A percentile compares a stretch with the other conserved stretches of the same genome.
phyloP scores from a whole-genome alignment of 2,797 vertebrate species.

The Squalus acanthias region DNA sequence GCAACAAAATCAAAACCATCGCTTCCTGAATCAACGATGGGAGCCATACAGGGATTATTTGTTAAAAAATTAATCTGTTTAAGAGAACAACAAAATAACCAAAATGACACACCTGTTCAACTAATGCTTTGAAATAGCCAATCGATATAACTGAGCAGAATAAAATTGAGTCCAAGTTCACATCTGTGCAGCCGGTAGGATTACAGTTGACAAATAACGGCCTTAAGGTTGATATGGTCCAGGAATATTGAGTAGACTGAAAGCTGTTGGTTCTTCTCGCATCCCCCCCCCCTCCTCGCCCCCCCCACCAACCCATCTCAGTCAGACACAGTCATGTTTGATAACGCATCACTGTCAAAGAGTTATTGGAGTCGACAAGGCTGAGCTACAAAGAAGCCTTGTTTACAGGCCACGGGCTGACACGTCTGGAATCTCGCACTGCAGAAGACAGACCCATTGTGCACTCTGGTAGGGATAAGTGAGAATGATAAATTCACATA shows the following conservation, averaged over 20 bases:
- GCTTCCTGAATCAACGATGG: background rate
- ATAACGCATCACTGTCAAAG: background rate
- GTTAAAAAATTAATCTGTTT: background rate
- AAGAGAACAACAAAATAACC: background rate
- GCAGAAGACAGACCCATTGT: background rate
- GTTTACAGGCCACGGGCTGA: background rate
- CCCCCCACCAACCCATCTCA: background rate
- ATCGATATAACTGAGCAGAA: background rate
- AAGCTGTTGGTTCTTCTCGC: background rate
- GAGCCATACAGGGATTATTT: background rate
- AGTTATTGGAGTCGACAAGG: background rate
- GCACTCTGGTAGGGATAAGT: background rate
- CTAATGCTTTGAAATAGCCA: background rate
- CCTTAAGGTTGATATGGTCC: background rate
- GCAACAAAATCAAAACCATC: background rate
- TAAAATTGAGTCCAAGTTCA: background rate
- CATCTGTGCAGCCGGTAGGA: background rate
- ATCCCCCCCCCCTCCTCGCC: background rate
- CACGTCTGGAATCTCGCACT: background rate
- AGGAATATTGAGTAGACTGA: background rate
- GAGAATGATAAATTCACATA: background rate
- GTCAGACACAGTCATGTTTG: background rate
- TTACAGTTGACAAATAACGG: background rate
- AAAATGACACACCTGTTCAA: background rate
- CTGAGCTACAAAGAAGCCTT: background rate